Conservation (phyloP, 2,113 vertebrate genomes). For the Crocuta crocuta region DNA sequence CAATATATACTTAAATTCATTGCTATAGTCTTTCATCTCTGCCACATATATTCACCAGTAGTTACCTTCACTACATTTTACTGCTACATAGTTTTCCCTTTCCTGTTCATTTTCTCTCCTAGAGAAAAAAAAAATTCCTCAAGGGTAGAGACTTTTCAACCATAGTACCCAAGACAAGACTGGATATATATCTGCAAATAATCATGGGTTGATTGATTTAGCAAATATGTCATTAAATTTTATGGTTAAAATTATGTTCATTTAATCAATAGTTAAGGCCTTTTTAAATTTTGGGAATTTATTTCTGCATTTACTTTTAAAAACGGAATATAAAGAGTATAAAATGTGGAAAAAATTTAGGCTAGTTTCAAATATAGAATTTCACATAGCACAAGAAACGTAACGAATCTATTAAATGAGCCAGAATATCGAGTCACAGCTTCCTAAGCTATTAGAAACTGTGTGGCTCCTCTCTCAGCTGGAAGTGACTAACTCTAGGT, state of each 20-base stretch:
- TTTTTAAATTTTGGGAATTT: background rate
- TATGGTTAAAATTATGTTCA: background rate
- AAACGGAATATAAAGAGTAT: background rate
- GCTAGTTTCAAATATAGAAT: background rate
- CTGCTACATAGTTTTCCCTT: background rate
- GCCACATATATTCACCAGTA: background rate
- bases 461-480: background rate
- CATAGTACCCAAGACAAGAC: background rate
- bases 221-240: background rate
- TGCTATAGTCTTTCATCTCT: background rate
- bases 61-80: background rate
- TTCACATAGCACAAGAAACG: background rate
- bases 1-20: background rate
- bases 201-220: background rate
- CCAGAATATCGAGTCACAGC: background rate
- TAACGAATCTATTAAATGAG: background rate
- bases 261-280: background rate
- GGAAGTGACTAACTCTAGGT: slow-evolving; percentile 60
- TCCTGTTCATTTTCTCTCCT: background rate
- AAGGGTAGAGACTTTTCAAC: background rate
- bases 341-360: background rate
- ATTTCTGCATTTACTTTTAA: background rate
- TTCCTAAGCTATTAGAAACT: slow-evolving; percentile 11
- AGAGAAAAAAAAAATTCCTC: background rate
- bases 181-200: background rate